Conservation (phyloP, 2,113 vertebrate species). For the Rhabdornis inornatus region DNA sequence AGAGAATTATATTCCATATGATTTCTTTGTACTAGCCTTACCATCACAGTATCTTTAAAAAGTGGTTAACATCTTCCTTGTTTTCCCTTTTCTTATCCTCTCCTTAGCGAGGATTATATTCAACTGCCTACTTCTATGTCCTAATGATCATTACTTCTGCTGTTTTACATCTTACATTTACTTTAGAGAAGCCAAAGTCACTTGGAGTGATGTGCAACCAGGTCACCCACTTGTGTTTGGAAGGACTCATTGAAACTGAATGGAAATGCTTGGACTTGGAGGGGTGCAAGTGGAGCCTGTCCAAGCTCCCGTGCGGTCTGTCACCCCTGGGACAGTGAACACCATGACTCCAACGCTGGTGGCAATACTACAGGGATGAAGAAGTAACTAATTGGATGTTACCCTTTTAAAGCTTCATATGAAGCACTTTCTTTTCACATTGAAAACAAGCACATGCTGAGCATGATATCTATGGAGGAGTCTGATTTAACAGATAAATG, state of each 20-base stretch:
- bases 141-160: not conserved
- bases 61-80: not conserved
- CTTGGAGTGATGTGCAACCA: not conserved
- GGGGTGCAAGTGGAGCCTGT: not conserved
- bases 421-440: not conserved
- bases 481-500: not conserved
- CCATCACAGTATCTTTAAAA: not conserved
- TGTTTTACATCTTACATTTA: not conserved
- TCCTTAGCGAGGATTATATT: not conserved
- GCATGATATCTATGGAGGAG: not conserved
- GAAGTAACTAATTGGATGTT: not conserved
- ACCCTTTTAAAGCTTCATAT: not conserved
- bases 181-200: not conserved
- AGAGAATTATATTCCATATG: not conserved
- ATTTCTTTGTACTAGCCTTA: not conserved
- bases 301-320: rapidly evolving
- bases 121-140: not conserved
- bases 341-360: not conserved
- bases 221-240: not conserved
- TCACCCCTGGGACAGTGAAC: not conserved
- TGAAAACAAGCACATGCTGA: not conserved
- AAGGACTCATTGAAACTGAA: not conserved
- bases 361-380: not conserved
- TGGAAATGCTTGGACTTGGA: not conserved
- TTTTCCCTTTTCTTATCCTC: not conserved